Evolutionary conservation across 2,797 vertebrate species (phyloP).

Genomic region (Chromobotia macracanthus): DNA sequence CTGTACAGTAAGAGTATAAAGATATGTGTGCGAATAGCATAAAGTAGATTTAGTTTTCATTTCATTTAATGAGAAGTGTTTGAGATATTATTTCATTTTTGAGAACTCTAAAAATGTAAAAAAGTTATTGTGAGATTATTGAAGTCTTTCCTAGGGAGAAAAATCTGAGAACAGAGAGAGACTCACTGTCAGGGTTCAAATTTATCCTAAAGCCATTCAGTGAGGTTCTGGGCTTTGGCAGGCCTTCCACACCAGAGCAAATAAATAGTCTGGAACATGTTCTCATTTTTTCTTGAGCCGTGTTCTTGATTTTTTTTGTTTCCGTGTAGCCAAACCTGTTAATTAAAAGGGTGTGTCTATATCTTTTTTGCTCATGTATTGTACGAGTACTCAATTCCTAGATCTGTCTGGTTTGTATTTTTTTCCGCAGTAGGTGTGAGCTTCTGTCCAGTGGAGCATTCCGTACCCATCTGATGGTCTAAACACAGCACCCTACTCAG

Average conservation of each 20-base stretch:
- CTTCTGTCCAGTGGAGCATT: background rate
- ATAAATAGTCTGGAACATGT: too few species aligned
- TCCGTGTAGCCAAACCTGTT: background rate
- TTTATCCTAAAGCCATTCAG: background rate
- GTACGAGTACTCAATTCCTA: background rate
- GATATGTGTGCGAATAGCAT: background rate
- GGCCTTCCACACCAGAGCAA: background rate
- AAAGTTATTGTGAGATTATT: too few species aligned
- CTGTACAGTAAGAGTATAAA: background rate
- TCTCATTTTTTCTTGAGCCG: too few species aligned
- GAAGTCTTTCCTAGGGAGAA: too few species aligned
- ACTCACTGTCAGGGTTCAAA: background rate
- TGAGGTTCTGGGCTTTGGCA: background rate
- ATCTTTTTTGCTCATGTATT: too few species aligned
- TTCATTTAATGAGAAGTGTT: too few species aligned
- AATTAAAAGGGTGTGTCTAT: background rate
- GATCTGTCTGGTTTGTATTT: background rate
- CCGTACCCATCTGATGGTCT: background rate
- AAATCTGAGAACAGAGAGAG: background rate
- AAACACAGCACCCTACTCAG: slow-evolving; percentile 12
- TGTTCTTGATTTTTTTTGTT: background rate
- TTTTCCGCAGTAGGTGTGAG: background rate
- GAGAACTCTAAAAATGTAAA: too few species aligned
- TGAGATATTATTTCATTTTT: too few species aligned
- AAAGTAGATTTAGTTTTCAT: too few species aligned